Conservation (phyloP, 1,140 invertebrate species). For the Eriocheir sinensis region DNA sequence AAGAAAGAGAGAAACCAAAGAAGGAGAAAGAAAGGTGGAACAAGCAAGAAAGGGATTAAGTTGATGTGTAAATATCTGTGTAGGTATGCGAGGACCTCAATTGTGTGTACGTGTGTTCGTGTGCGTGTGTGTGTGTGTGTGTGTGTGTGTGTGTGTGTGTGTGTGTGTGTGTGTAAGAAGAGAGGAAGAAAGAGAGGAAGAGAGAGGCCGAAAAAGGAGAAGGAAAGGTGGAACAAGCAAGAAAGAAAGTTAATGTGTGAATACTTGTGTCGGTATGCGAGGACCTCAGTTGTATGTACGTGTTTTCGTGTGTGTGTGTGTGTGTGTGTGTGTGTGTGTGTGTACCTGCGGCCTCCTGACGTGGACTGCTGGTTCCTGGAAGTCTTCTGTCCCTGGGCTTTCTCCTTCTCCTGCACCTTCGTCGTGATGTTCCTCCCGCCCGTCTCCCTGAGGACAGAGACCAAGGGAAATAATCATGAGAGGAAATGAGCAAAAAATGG, state of each 20-base stretch:
- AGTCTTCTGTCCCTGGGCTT: neutral
- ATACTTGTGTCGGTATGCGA: neutral
- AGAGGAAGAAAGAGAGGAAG: too few species aligned
- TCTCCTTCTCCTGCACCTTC: slow-evolving; percentile 19
- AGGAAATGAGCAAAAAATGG: neutral
- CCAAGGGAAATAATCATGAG: neutral
- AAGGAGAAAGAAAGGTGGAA: neutral
- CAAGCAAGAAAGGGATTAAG: neutral
- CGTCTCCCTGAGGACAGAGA: slow-evolving; percentile 31
- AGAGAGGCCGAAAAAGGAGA: too few species aligned
- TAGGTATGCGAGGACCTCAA: neutral
- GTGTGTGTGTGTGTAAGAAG: neutral
- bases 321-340: slow-evolving; percentile 30
- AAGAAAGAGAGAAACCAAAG: neutral
- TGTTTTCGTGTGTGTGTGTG: slow-evolving; percentile 31
- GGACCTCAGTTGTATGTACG: neutral
- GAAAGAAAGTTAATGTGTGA: neutral
- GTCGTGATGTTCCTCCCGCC: slow-evolving; percentile 54
- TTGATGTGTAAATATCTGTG: neutral
- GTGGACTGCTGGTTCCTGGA: neutral
- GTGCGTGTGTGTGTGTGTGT: neutral
- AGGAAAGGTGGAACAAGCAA: neutral
- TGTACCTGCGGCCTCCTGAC: neutral
- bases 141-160: neutral
- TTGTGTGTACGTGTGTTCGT: neutral